These are phyloP conservation scores for Liopterus haemorrhoidalis DNA, from an alignment of 2,888 invertebrate species.

Conservation along the genomic window DNA sequence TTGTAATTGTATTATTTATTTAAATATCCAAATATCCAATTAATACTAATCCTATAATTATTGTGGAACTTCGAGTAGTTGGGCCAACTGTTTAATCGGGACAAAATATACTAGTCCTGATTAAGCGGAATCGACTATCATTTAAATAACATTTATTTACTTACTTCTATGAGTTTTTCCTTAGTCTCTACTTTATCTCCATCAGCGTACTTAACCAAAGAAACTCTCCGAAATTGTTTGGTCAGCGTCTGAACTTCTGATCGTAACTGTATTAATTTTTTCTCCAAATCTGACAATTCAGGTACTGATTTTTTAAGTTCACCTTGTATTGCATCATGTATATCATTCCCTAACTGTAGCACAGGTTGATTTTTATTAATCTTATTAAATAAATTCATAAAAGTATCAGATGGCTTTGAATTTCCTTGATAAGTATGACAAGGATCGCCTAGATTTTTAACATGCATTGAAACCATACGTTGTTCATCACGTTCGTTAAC, in stretches of 20 bases:
- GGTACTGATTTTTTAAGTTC: slow-evolving; percentile 38
- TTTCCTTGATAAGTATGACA: slow-evolving; percentile 40
- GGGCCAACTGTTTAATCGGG: too few species aligned
- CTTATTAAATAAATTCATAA: slow-evolving; percentile 33
- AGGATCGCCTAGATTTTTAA: slow-evolving; percentile 47
- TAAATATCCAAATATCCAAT: too few species aligned
- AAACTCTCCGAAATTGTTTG: slow-evolving; percentile 20
- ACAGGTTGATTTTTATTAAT: slow-evolving; percentile 1
- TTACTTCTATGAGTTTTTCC: too few species aligned
- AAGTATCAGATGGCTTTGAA: slow-evolving; percentile 37
- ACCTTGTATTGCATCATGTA: slow-evolving; percentile 41
- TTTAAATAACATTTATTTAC: too few species aligned
- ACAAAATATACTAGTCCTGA: too few species aligned
- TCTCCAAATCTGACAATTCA: slow-evolving; percentile 39
- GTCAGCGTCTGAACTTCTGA: slow-evolving; percentile 39
- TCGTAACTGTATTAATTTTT: slow-evolving; percentile 42
- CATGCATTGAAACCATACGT: slow-evolving; percentile 48
- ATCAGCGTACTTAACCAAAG: background rate
- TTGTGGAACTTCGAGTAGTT: too few species aligned
- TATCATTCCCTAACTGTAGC: slow-evolving; percentile 26
- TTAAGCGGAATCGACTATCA: too few species aligned
- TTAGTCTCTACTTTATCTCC: slow-evolving; percentile 2
- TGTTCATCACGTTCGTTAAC: slow-evolving; percentile 50
- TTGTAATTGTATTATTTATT: too few species aligned
- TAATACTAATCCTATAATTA: too few species aligned